A percentile compares a stretch with the other conserved stretches of the same genome.
phyloP scores from a whole-genome alignment of 2,797 vertebrate genomes.

The Cirrhinus molitorella region DNA sequence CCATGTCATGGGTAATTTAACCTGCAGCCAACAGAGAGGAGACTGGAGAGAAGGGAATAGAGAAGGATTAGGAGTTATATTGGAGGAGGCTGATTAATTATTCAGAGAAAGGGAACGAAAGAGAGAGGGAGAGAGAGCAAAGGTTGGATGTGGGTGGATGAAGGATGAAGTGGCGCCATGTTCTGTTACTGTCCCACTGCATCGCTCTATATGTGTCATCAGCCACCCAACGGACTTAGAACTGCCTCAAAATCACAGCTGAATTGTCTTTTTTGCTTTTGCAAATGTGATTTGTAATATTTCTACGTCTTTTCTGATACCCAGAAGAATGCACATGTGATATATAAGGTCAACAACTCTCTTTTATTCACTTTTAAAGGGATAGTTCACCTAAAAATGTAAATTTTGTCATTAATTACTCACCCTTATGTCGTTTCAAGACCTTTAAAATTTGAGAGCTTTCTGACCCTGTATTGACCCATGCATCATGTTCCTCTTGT shows the following conservation, averaged over 20 bases:
- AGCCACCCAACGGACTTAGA: conserved; percentile 11
- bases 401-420: no score
- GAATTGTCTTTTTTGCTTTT: not conserved
- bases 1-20: conserved; percentile 74
- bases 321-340: not conserved
- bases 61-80: conserved; percentile 57
- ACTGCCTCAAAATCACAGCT: conserved; percentile 21
- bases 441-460: no score
- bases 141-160: conserved; percentile 52
- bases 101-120: conserved; percentile 66
- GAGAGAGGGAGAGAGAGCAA: conserved; percentile 40
- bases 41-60: conserved; percentile 31
- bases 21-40: conserved; percentile 50
- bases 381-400: no score
- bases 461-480: no score
- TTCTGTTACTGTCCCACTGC: conserved; percentile 50
- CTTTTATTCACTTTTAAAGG: not conserved
- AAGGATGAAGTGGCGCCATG: conserved; percentile 46
- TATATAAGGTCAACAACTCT: not conserved
- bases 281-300: conserved; percentile 10
- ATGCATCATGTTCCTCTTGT: no score
- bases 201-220: conserved; percentile 27
- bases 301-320: not conserved
- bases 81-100: conserved; percentile 77
- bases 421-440: no score